Percentiles rank a stretch among this genome's conserved stretches.
phyloP scores from a whole-genome alignment of 2,888 invertebrate genomes.

The Drosophila putrida region DNA sequence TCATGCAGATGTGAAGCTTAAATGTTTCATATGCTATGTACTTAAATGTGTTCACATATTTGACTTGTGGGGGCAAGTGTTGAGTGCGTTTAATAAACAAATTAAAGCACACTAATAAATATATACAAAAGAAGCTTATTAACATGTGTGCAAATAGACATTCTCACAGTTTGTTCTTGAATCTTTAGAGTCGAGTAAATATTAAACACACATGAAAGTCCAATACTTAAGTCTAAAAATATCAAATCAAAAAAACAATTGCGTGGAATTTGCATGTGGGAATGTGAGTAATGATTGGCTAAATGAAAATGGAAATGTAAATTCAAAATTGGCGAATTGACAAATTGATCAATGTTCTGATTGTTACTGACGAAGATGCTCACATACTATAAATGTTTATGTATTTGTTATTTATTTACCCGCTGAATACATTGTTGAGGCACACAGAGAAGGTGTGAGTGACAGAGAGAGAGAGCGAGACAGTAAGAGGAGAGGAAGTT shows the following conservation, averaged over 20 bases:
- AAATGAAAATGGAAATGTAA: constrained; percentile 8
- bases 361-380: constrained; percentile 18
- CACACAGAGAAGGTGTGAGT: constrained; percentile 20
- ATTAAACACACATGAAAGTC: constrained; percentile 16
- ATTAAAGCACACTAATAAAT: constrained; percentile 21
- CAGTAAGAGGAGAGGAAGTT: constrained; percentile 23
- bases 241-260: constrained; percentile 19
- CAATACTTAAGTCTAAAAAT: constrained; percentile 40
- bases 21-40: constrained; percentile 3
- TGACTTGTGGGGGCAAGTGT: constrained; percentile 14
- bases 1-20: constrained; percentile 29
- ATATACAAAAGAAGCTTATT: constrained; percentile 8
- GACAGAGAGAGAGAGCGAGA: constrained; percentile 10
- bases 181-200: constrained; percentile 1
- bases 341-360: constrained; percentile 26
- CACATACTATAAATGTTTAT: constrained; percentile 13
- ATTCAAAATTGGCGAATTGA: constrained; percentile 16
- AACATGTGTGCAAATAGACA: constrained; percentile 11
- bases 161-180: constrained; percentile 27
- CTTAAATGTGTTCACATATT: not conserved
- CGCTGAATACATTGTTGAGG: constrained; percentile 81
- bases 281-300: constrained; percentile 23
- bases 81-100: constrained; percentile 22
- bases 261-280: constrained; percentile 30
- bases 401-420: constrained; percentile 74